phyloP scores from a whole-genome alignment of 2,888 invertebrate genomes.

The Schrankia costaestrigalis region DNA sequence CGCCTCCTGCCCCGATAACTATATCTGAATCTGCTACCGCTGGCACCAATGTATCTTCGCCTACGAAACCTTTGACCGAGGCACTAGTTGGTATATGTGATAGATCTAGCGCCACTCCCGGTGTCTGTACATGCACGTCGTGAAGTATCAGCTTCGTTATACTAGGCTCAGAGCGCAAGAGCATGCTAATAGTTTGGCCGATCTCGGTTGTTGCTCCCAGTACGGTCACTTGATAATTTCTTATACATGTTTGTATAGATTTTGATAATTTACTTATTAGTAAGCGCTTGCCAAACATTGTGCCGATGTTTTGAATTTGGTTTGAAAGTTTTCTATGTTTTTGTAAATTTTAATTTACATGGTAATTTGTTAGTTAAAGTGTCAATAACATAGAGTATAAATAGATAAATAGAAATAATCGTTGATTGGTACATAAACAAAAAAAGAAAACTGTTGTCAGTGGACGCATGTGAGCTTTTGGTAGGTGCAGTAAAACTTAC shows the following conservation, averaged over 20 bases:
- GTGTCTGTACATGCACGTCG: conserved; percentile 62
- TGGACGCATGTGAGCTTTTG: too few species aligned
- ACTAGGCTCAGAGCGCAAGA: conserved; percentile 79
- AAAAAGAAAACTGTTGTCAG: too few species aligned
- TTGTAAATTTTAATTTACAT: background rate
- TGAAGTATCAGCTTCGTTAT: conserved; percentile 82
- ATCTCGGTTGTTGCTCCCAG: conserved; percentile 68
- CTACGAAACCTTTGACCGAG: conserved; percentile 48
- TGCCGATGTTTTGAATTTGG: background rate
- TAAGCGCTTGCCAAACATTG: conserved; percentile 3
- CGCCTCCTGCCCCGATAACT: conserved; percentile 84
- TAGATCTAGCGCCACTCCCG: conserved; percentile 67
- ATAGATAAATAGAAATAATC: too few species aligned
- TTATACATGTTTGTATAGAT: conserved; percentile 8
- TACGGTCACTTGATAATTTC: conserved; percentile 57
- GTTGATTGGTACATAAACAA: too few species aligned
- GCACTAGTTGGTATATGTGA: conserved; percentile 67
- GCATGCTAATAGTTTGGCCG: conserved; percentile 77
- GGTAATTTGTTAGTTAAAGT: background rate
- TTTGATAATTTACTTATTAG: conserved; percentile 17
- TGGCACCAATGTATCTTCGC: conserved; percentile 45
- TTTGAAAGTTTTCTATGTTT: conserved; percentile 1
- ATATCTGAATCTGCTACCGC: conserved; percentile 80
- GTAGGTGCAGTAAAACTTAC: too few species aligned
- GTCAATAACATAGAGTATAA: background rate